Evolutionary conservation across 23 tunicate species (phyloP).

Genomic region (Diplosoma virens): DNA sequence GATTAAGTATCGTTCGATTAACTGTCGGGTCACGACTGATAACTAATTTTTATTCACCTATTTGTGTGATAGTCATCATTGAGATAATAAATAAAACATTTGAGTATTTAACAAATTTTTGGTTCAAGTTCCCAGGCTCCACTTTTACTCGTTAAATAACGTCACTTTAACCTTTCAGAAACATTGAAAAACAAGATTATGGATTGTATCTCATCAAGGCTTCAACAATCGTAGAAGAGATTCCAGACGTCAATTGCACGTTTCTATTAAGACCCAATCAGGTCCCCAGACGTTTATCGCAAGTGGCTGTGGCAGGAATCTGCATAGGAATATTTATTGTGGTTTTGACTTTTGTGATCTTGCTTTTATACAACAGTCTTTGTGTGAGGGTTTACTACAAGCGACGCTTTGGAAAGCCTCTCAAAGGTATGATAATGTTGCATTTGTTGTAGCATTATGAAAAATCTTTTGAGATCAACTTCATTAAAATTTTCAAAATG

Average conservation of each 20-base stretch:
- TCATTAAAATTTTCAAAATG: too few species aligned
- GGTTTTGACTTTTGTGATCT: not conserved
- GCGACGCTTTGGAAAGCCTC: not conserved
- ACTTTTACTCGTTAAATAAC: too few species aligned
- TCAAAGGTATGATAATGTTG: not conserved
- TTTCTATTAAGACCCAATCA: not conserved
- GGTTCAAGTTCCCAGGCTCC: too few species aligned
- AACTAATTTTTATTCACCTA: too few species aligned
- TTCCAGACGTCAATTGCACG: not conserved
- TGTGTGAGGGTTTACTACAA: conserved; percentile 1
- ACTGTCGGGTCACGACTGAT: too few species aligned
- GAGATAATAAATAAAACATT: too few species aligned
- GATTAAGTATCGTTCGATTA: too few species aligned
- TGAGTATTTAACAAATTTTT: too few species aligned
- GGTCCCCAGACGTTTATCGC: not conserved
- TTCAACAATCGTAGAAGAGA: not conserved
- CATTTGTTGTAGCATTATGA: too few species aligned
- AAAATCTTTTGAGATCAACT: too few species aligned
- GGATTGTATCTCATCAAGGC: not conserved
- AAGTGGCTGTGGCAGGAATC: not conserved
- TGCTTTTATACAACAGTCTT: not conserved
- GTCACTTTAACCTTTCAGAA: too few species aligned
- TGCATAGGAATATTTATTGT: not conserved
- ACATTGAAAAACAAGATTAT: not conserved
- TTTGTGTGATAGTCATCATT: too few species aligned